These are phyloP conservation scores for Archocentrus centrarchus DNA, from an alignment of 2,113 vertebrate genomes.

Conservation along the genomic window DNA sequence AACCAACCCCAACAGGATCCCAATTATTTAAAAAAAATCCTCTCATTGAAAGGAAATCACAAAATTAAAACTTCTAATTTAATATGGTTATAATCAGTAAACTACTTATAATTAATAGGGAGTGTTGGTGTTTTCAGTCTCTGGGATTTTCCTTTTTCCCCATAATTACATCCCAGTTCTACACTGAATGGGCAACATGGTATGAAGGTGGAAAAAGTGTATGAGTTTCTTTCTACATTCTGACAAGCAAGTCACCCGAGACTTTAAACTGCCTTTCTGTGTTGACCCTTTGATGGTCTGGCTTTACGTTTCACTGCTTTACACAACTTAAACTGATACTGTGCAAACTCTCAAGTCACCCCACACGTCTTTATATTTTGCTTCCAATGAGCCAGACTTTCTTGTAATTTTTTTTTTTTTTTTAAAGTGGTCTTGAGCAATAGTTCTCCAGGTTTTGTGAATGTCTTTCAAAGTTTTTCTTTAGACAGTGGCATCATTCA, in stretches of 20 bases:
- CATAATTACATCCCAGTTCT: conserved; percentile 31
- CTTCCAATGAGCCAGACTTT: neutral
- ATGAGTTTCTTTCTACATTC: conserved; percentile 17
- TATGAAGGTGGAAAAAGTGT: conserved; percentile 9
- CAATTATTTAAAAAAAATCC: neutral
- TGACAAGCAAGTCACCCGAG: conserved; percentile 19
- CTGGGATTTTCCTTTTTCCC: neutral
- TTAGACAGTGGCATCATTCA: neutral
- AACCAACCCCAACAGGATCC: neutral
- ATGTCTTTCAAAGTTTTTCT: neutral
- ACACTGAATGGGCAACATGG: conserved; percentile 2
- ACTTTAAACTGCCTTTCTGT: conserved; percentile 35
- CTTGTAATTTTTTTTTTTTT: neutral
- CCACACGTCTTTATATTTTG: neutral
- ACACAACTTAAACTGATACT: conserved; percentile 3
- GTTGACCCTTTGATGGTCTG: conserved; percentile 26
- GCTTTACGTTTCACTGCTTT: conserved; percentile 27
- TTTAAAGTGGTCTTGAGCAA: neutral
- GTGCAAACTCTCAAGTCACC: neutral
- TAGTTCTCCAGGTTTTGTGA: neutral
- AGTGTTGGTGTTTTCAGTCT: neutral
- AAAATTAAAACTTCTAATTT: neutral
- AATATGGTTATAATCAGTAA: neutral
- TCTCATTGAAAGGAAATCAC: neutral
- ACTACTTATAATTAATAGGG: neutral